Conservation (phyloP, 2,113 vertebrate species). For the Gobiocypris rarus region DNA sequence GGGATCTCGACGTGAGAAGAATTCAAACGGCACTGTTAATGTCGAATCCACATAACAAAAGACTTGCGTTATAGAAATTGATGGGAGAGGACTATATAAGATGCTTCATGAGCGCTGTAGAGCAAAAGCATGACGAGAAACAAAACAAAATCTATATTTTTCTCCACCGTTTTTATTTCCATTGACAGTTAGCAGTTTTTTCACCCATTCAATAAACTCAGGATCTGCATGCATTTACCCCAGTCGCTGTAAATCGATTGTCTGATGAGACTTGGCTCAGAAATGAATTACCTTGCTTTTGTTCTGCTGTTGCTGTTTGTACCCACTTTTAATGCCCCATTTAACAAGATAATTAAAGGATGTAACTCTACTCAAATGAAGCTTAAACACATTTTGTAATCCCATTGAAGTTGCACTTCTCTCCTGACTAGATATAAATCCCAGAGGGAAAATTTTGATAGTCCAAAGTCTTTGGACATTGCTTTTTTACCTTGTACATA, state of each 20-base stretch:
- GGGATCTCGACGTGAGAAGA: slow-evolving; percentile 37
- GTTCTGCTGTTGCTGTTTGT: slow-evolving; percentile 38
- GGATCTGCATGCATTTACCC: slow-evolving; percentile 41
- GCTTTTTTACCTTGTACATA: neutral
- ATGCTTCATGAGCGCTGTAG: neutral
- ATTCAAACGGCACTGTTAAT: slow-evolving; percentile 44
- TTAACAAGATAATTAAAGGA: slow-evolving; percentile 31
- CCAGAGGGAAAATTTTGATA: neutral
- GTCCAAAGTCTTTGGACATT: neutral
- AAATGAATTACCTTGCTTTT: slow-evolving; percentile 48
- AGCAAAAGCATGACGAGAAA: neutral
- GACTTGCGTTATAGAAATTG: slow-evolving; percentile 52
- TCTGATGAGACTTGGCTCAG: slow-evolving; percentile 19
- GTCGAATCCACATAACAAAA: slow-evolving; percentile 53
- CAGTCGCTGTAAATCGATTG: slow-evolving; percentile 22
- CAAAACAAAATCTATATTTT: slow-evolving; percentile 41
- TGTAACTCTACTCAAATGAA: slow-evolving; percentile 16
- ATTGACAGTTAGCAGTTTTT: slow-evolving; percentile 51
- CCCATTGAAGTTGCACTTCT: neutral
- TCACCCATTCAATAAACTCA: slow-evolving; percentile 51
- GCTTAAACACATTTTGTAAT: slow-evolving; percentile 31
- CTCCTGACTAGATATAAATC: neutral
- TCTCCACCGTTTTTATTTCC: slow-evolving; percentile 39
- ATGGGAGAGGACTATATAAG: slow-evolving; percentile 49
- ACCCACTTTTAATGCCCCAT: slow-evolving; percentile 37